Base-by-base conservation (phyloP, 2,113 vertebrate genomes). In the Uria lomvia region DNA sequence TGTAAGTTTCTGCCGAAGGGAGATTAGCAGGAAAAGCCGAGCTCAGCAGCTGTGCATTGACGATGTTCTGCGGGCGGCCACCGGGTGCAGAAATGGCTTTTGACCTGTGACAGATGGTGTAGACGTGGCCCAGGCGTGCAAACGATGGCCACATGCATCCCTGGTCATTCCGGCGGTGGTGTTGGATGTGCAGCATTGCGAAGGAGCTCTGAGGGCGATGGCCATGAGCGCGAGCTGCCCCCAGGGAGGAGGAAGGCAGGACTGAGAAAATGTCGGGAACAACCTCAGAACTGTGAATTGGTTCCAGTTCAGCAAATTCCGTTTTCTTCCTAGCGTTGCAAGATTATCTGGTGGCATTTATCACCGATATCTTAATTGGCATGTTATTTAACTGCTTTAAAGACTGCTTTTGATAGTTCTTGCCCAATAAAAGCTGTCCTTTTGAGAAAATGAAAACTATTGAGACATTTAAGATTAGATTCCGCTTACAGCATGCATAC, bases 51-150 rank as follows among this genome's bases (percentile, higher is more conserved):
- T 68, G 66, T 58, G 77, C 43, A 21, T 11, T 34, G 66, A 27
- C 4, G 2, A 55, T 43, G 63, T 59, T 71, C 83, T 94, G 86
- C 85, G 55, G 55, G 71, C 8, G 36, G 70, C 89, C 49, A 36
- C 10, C 8, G 62, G 38, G 18, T 71, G 52, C 74, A 86, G 58
- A 63, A 80, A 34, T 5, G 5, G 24, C 79, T 50, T 87, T 53
- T 75, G 43, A 11, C 67, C 16, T 36, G 71, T 87, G 56, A 65
- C 68, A 93, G 60, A 70, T 70, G 50, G 74, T 3, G 34, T n/a
- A 90, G 66, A 84, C 0, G 0, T 45, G 56, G 47, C 34, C 58
- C 52, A 47, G 52, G 36, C 1, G 0, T 26, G 40, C 1, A 8
- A 66, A 59, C 3, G 9, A 36, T 8, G 43, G 19, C 27, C 9